Evolutionary conservation across 2,113 vertebrate species (phyloP), one percentile per base, ranked within the genome.

Genomic region (Oenanthe melanoleuca): DNA sequence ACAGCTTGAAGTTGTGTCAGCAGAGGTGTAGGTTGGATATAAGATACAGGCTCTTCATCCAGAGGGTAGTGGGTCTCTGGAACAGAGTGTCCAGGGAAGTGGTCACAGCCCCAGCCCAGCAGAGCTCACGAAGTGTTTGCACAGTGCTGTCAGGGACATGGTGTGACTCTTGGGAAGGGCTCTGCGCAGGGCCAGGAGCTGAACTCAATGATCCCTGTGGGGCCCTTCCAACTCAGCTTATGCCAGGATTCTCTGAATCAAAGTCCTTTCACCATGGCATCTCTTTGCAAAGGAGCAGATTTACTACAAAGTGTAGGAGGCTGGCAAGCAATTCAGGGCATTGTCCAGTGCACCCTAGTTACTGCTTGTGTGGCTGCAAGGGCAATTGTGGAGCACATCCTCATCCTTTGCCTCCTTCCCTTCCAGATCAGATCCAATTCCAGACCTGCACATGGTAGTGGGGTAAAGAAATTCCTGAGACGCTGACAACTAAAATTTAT

Each of bases 131-230:
- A 24, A n/a, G 15, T 16, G 19, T n/a, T 70, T 63, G 40, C 24
- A 47, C 3, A 16, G 21, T n/a, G 29, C 29, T 25, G 5, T 49
- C 21, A 16, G 49, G 24, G 10, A 63, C 0, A 0, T 4, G n/a
- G 25, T 40, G 8, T 3, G 3, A 8, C 11, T 70, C 49, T 17
- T 47, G 14, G 57, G 49, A 23, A 63, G 17, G 12, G 24, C 17
- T 4, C 16, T 55, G 40, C 11, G 20, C 29, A 63, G 29, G 49
- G 57, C 24, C 21, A 56, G 61, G 17, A 55, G 42, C 4, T 56
- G 57, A 29, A 63, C 56, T 25, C 5, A 2, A 1, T 38, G 15
- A 47, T 29, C 49, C 19, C 20, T 63, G 20, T 40, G 13, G 8
- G 16, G 5, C 20, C 24, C 13, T 56, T 88, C 42, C 34, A 71